Evolutionary conservation across 2,113 vertebrate species (phyloP), one percentile per base, ranked within the genome.

Genomic region (Hippocampus guttulatus): DNA sequence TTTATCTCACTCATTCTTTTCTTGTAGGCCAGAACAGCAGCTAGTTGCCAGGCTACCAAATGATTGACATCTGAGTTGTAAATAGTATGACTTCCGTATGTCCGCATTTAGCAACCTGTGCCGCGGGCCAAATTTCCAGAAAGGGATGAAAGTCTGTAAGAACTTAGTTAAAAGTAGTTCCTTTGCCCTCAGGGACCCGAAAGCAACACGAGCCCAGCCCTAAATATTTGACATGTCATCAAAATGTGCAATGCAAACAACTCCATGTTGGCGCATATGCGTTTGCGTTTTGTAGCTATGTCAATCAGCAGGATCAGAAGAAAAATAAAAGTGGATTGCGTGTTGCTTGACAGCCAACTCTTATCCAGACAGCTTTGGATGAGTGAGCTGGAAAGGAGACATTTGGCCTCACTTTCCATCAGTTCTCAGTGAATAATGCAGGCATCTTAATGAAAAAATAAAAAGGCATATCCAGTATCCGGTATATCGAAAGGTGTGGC

Each of bases 131-230:
- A 79, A 73, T 60, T 75, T 84, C 80, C 69, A 75, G 21, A 1
- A 47, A 57, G 25, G 2, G 23, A 47, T 8, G 41, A 3, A 15
- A 75, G 65, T 51, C 67, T 20, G 49, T 79, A 74, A 68, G 74
- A 79, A 85, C 61, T 21, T 61, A 18, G 74, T 67, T 88, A 81
- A 83, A 88, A 86, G 81, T 74, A 80, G 82, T 63, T 25, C 57
- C 47, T 16, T 49, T 4, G 1, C 12, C 47, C 20, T 52, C 18
- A 52, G 8, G 20, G 52, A 25, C 38, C 81, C 65, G 67, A 10
- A 12, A 60, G 77, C 65, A 84, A 81, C 76, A 40, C 11, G 11
- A 75, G 62, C 67, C 77, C 30, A 20, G 58, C 30, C 18, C 14
- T 3, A 33, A 38, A 62, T 62, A 7, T 41, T 3, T 60, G 47